Evolutionary conservation across 2,888 invertebrate genomes (phyloP), one percentile per base, ranked within the genome.

Genomic region (Rhyacophila evoluta): DNA sequence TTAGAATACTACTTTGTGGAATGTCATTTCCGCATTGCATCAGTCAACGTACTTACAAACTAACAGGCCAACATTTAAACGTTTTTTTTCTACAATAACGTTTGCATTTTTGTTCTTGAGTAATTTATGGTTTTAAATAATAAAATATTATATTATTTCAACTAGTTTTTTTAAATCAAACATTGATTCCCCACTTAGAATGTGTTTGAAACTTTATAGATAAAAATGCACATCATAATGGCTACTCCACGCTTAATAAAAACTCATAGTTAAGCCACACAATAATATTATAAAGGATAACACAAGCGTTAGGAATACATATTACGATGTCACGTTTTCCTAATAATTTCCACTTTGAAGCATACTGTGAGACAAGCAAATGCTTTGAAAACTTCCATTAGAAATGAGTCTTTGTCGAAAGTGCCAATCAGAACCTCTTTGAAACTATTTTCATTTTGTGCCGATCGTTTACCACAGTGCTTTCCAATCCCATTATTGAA

Each of bases 331-430:
- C 25, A 55, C 55, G 55, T 12, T 12, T 12, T 12, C 15, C 39
- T 39, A 39, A n/a, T n/a, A 33, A 55, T 55, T 55, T 55, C 55
- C 19, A 19, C 55, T 55, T 55, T 19, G 19, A 55, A 55, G 55
- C 55, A 55, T 55, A 55, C 55, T 25, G 55, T 19, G 55, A 55
- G 55, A 55, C 55, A 55, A 55, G 55, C 55, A 55, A 55, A 55
- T 55, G 55, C 55, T 55, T 55, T 55, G 25, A 55, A 19, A 12
- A 19, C 8, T 10, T 55, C 55, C 55, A 55, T 55, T 55, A 55
- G 19, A 55, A 55, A 25, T 55, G 55, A 55, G 10, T 55, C 55
- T 55, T 19, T 55, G 55, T 55, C 19, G 55, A 55, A 25, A 55
- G 55, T 55, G 55, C 55, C 55, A 55, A 55, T 55, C 55, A 55